A percentile compares a stretch with the other conserved stretches of the same genome.
Conservation (phyloP, 2,888 invertebrate genomes). For the Camptogramma bilineatum region DNA sequence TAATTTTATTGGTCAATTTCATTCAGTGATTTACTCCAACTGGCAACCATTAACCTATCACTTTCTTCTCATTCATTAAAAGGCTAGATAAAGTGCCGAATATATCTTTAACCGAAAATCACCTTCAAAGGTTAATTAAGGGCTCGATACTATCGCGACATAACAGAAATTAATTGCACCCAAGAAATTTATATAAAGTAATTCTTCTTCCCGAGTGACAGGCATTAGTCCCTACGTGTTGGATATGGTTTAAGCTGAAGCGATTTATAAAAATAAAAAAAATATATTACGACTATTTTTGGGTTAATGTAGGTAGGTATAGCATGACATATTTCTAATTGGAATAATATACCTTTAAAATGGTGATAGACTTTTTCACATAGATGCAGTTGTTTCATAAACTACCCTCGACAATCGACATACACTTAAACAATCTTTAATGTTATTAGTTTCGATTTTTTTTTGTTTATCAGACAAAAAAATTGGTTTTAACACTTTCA, state of each 20-base stretch:
- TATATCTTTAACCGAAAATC: slow-evolving; percentile 37
- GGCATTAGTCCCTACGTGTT: slow-evolving; percentile 57
- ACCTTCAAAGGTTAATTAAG: slow-evolving; percentile 69
- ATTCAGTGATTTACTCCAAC: background rate
- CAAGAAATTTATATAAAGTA: slow-evolving; percentile 75
- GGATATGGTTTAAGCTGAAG: slow-evolving; percentile 45
- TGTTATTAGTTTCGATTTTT: too few relatives aligned
- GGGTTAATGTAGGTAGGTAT: too few relatives aligned
- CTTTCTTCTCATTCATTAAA: slow-evolving; percentile 12
- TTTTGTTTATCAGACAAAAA: too few relatives aligned
- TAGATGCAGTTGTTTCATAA: too few relatives aligned
- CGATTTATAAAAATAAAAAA: slow-evolving; percentile 28
- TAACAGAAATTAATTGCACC: slow-evolving; percentile 77
- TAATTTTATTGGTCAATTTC: background rate
- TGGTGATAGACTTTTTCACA: too few relatives aligned
- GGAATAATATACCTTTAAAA: too few relatives aligned
- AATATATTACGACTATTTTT: too few relatives aligned
- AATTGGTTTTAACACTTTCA: too few relatives aligned
- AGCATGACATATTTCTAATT: too few relatives aligned
- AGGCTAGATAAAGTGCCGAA: slow-evolving; percentile 12
- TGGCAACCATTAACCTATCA: background rate
- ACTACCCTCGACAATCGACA: too few relatives aligned
- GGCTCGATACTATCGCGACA: slow-evolving; percentile 67
- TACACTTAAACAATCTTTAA: too few relatives aligned
- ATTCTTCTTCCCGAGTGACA: slow-evolving; percentile 75